These are phyloP conservation scores for Anhinga rufa DNA, from an alignment of 2,113 vertebrate species.

Conservation along the genomic window DNA sequence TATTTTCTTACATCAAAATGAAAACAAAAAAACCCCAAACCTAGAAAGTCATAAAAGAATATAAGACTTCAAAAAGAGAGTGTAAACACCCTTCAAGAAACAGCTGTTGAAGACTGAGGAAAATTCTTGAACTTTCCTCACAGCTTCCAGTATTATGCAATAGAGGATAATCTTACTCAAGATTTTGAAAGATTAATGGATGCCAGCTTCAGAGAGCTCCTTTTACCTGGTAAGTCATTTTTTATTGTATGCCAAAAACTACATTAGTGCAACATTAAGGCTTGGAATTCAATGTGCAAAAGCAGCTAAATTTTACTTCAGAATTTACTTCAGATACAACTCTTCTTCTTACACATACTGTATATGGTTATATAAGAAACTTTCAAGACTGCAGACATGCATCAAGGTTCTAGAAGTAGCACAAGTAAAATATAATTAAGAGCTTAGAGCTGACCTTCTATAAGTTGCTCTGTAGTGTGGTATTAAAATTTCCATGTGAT, in stretches of 20 bases:
- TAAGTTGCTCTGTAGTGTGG: neutral
- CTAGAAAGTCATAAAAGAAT: neutral
- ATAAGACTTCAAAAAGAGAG: neutral
- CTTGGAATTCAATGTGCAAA: neutral
- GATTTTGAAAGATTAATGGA: slow-evolving; percentile 44
- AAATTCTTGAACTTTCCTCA: slow-evolving; percentile 62
- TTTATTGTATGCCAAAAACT: slow-evolving; percentile 17
- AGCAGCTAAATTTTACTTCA: neutral
- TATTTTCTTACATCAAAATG: neutral
- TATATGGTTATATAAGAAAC: neutral
- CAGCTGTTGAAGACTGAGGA: slow-evolving; percentile 43
- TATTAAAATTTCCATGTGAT: neutral
- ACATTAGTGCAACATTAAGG: neutral
- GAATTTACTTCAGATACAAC: neutral
- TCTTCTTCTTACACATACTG: neutral
- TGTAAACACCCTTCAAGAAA: neutral
- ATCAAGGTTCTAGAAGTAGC: neutral
- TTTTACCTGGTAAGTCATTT: slow-evolving; percentile 44
- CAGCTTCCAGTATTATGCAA: slow-evolving; percentile 46
- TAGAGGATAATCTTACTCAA: slow-evolving; percentile 54
- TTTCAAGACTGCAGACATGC: neutral
- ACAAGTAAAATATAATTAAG: neutral
- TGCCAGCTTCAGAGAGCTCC: slow-evolving; percentile 44
- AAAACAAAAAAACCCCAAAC: neutral
- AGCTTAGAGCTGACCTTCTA: neutral